Conservation (phyloP, 2,888 invertebrate species). For the Eristalinus aeneus region DNA sequence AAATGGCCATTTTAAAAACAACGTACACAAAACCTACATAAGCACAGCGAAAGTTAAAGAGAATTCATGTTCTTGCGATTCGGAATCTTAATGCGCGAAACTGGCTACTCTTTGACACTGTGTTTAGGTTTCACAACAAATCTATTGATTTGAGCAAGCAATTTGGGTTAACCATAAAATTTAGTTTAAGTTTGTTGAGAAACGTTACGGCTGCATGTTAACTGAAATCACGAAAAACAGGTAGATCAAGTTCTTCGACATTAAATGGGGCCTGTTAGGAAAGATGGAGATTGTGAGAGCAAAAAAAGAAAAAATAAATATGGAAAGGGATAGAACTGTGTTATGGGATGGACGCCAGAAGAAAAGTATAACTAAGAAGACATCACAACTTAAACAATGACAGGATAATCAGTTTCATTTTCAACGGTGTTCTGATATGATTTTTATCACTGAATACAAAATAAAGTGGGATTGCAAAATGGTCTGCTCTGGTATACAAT, state of each 20-base stretch:
- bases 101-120: not conserved
- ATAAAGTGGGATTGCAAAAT: too few species aligned
- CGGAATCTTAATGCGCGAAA: not conserved
- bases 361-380: too few species aligned
- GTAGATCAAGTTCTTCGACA: not conserved
- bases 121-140: not conserved
- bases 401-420: too few species aligned
- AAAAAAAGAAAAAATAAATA: not conserved
- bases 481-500: too few species aligned
- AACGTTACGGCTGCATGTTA: not conserved
- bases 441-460: too few species aligned
- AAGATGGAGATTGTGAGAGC: not conserved
- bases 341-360: not conserved
- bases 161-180: not conserved
- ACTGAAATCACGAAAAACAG: not conserved
- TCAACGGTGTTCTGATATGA: too few species aligned
- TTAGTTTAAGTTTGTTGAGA: not conserved
- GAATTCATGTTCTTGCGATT: not conserved
- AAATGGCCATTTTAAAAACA: slow-evolving; percentile 7
- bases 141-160: not conserved
- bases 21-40: not conserved
- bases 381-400: too few species aligned
- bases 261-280: not conserved
- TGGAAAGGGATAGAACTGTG: not conserved
- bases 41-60: slow-evolving; percentile 18